Evolutionary conservation across 2,797 vertebrate species (phyloP).

Genomic region (Neopelma chrysocephalum): DNA sequence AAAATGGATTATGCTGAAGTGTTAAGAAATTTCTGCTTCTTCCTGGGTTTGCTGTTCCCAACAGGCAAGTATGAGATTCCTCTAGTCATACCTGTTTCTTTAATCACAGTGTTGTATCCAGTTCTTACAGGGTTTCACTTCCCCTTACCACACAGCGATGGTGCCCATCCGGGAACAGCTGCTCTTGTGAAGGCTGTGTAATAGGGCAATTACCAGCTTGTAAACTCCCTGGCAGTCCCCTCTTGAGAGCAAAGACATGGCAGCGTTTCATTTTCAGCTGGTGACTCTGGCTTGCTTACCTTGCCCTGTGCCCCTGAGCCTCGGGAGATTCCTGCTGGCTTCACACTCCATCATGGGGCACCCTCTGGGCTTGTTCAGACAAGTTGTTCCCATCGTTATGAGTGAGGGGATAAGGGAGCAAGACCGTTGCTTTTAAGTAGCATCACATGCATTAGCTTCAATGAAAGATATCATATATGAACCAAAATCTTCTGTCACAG

Average conservation of each 20-base stretch:
- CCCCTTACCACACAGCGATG: fast-evolving
- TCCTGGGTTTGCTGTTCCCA: neutral
- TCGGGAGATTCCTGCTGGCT: neutral
- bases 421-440: neutral
- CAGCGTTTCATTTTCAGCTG: neutral
- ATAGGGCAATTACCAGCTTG: neutral
- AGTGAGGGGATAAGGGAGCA: neutral
- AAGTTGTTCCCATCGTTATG: neutral
- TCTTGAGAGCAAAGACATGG: neutral
- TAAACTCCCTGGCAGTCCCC: slow-evolving; percentile 31
- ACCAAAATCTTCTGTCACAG: neutral
- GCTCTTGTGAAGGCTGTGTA: neutral
- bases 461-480: neutral
- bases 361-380: neutral
- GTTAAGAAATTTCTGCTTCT: neutral
- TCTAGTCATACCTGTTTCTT: neutral
- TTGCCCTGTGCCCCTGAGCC: neutral
- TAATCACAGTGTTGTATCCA: neutral
- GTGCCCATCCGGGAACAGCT: neutral
- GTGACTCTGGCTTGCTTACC: neutral
- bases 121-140: neutral
- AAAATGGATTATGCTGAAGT: neutral
- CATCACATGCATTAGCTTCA: neutral
- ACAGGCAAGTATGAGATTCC: neutral
- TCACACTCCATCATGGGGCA: neutral